Base-by-base conservation (phyloP, 1,140 invertebrate species). In the Diorhabda sublineata region DNA sequence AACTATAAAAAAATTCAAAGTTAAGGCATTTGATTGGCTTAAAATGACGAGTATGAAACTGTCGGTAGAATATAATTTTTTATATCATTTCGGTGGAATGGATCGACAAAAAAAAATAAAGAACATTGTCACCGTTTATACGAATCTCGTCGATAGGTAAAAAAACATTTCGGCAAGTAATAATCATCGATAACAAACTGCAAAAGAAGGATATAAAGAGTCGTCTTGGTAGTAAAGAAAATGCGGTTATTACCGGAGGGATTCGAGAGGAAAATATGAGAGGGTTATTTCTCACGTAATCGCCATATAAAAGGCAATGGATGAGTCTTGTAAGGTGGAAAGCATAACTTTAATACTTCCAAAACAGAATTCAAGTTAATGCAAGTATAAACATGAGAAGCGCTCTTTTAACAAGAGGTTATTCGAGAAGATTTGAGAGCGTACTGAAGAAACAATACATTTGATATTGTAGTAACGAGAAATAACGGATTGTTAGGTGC, bases 121-220 rank as follows among this genome's bases (percentile, higher is more conserved):
- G 47, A 52, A 3, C 2, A 2, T n/a, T 8, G 3, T 52, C n/a
- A n/a, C 47, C 2, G n/a, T 52, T 52, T 52, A 52, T 52, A 6
- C 6, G 47, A 52, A 52, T 52, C 47, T n/a, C 47, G n/a, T 52
- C 47, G 47, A 52, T 52, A 52, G 47, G 47, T 52, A n/a, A 52
- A 52, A 52, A n/a, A 6, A 52, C 47, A 65, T 68, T 67, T 72
- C 71, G 68, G 68, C 68, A 69, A 66, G 72, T 72, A 70, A 76
- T 77, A 77, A 77, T 75, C 76, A 77, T 76, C 66, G 76, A 74
- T 77, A 77, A 77, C 74, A 73, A 75, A 77, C 68, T 69, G 76
- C 76, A 71, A 71, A 73, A 69, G 69, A 70, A 62, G 58, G 58
- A 64, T 74, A 74, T 77, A 77, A 76, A 77, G 69, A 66, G 71